Percentiles rank a stretch among this genome's conserved stretches.
phyloP scores from a whole-genome alignment of 2,113 vertebrate species.

The Perognathus longimembris region DNA sequence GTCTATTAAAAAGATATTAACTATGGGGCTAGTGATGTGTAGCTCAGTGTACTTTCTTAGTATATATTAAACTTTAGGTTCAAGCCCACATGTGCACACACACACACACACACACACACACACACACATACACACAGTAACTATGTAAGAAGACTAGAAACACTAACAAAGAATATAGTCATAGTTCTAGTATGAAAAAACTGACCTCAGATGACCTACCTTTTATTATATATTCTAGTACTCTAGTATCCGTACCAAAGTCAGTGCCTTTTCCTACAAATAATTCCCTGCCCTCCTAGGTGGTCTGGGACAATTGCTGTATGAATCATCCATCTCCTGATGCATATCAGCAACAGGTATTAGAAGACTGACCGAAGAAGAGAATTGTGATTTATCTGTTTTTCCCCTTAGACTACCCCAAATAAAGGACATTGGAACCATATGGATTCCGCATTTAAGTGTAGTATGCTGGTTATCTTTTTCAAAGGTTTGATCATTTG shows the following conservation, averaged over 20 bases:
- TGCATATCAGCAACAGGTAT: background rate
- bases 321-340: slow-evolving; percentile 14
- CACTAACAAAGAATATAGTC: slow-evolving; percentile 17
- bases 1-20: slow-evolving; percentile 2
- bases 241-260: slow-evolving; percentile 5
- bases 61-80: background rate
- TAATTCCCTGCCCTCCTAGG: slow-evolving; percentile 2
- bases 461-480: background rate
- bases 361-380: slow-evolving; percentile 40
- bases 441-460: background rate
- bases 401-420: slow-evolving; percentile 24
- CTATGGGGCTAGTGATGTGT: too few species aligned
- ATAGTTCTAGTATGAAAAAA: slow-evolving; percentile 17
- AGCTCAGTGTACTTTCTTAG: background rate
- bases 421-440: background rate
- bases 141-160: background rate
- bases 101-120: background rate
- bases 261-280: background rate
- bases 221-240: background rate
- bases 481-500: background rate
- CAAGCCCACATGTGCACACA: too few species aligned
- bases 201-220: background rate
- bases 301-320: slow-evolving; percentile 45
- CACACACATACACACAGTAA: background rate
- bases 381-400: slow-evolving; percentile 39